Conservation (phyloP, 2,888 invertebrate genomes). For the Pinctada fucata region DNA sequence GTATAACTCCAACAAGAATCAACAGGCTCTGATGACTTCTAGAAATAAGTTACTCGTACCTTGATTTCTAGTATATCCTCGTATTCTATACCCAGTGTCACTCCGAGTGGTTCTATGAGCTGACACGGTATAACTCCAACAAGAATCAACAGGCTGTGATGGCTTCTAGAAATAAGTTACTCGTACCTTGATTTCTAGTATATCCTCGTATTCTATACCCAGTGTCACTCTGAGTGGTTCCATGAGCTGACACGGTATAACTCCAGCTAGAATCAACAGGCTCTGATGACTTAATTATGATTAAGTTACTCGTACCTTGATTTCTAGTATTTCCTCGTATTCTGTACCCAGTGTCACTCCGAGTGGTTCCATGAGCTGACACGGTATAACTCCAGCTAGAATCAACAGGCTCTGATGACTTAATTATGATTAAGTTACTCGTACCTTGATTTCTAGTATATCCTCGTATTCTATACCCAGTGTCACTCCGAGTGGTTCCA, state of each 20-base stretch:
- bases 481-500: constrained; percentile 49
- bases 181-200: constrained; percentile 52
- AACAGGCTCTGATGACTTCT: constrained; percentile 55
- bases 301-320: too few relatives aligned
- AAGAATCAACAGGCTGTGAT: too few relatives aligned
- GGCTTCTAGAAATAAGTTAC: too few relatives aligned
- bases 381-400: constrained; percentile 47
- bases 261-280: constrained; percentile 46
- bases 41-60: constrained; percentile 45
- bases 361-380: constrained; percentile 46
- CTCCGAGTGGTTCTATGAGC: constrained; percentile 37
- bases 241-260: constrained; percentile 46
- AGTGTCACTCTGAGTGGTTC: constrained; percentile 51
- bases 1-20: constrained; percentile 46
- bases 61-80: constrained; percentile 52
- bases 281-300: constrained; percentile 57
- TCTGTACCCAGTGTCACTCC: constrained; percentile 52
- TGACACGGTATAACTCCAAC: constrained; percentile 8
- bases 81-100: constrained; percentile 48
- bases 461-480: constrained; percentile 51
- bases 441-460: constrained; percentile 46
- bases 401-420: constrained; percentile 55
- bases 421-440: too few relatives aligned
- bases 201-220: constrained; percentile 49
- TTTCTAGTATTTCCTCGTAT: too few relatives aligned